A percentile compares a stretch with the other conserved stretches of the same genome.
These are phyloP conservation scores for Volucella zonaria DNA, from an alignment of 2,888 invertebrate genomes.

Conservation along the genomic window DNA sequence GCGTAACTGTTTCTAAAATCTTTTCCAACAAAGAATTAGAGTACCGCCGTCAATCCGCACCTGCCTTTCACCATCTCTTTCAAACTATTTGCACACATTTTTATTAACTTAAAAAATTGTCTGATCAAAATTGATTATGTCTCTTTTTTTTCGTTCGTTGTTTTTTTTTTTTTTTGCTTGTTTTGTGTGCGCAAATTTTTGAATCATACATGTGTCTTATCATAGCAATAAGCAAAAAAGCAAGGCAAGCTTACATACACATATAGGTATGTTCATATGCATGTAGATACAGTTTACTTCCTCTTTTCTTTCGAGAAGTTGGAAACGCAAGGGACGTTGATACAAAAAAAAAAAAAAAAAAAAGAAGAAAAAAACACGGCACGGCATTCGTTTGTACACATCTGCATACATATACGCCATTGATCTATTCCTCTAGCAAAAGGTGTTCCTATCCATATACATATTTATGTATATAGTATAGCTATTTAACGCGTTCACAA, in stretches of 20 bases:
- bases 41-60: not conserved
- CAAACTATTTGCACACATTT: not conserved
- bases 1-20: not conserved
- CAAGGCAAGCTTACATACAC: constrained; percentile 25
- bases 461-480: constrained; percentile 2
- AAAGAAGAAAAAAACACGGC: constrained; percentile 8
- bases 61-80: not conserved
- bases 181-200: constrained; percentile 16
- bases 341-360: constrained; percentile 6
- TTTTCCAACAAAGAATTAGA: not conserved
- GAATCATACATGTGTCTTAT: constrained; percentile 41
- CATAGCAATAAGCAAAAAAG: not conserved
- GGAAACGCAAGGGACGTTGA: constrained; percentile 7
- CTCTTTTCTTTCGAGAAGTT: constrained; percentile 26
- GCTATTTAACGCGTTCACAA: not conserved
- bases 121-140: constrained; percentile 18
- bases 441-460: not conserved
- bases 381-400: not conserved
- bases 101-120: constrained; percentile 5
- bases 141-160: no score
- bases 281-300: constrained; percentile 39
- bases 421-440: constrained; percentile 34
- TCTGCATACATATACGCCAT: constrained; percentile 5
- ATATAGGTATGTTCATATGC: constrained; percentile 6
- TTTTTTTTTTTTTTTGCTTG: no score